A percentile compares a stretch with the other conserved stretches of the same genome.
These are phyloP conservation scores for Galbula dea DNA, from an alignment of 2,113 vertebrate species.

Conservation along the genomic window DNA sequence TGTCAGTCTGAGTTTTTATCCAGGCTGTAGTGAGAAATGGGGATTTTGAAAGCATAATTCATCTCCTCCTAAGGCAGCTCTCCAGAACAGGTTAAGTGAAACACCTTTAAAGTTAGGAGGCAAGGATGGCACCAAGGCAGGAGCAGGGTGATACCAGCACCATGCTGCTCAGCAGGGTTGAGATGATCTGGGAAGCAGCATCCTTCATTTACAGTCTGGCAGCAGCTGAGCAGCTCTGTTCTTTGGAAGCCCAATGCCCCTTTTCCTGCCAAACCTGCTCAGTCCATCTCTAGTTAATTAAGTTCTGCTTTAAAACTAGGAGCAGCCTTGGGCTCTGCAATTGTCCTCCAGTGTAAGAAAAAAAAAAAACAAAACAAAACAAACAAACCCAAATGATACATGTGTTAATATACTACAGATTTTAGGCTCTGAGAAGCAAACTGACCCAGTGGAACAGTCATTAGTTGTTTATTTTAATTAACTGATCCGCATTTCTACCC, in stretches of 20 bases:
- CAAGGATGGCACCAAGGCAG: not conserved
- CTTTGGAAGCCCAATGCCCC: not conserved
- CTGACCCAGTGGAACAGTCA: constrained; percentile 49
- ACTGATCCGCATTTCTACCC: not conserved
- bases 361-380: too few species aligned
- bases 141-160: not conserved
- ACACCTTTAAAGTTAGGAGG: not conserved
- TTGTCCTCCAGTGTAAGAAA: constrained; percentile 51
- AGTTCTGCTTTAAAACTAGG: constrained; percentile 21
- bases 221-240: not conserved
- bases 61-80: too few species aligned
- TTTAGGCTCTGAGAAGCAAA: constrained; percentile 41
- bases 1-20: not conserved
- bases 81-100: not conserved
- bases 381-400: too few species aligned
- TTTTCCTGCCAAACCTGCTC: not conserved
- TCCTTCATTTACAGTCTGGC: not conserved
- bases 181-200: not conserved
- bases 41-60: not conserved
- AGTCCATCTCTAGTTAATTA: constrained; percentile 14
- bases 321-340: not conserved
- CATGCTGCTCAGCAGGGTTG: not conserved
- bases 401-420: constrained; percentile 58
- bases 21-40: not conserved
- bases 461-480: constrained; percentile 67